Evolutionary conservation across 2,797 vertebrate species (phyloP), one percentile per base, ranked within the genome.

Genomic region (Bovichtus variegatus): DNA sequence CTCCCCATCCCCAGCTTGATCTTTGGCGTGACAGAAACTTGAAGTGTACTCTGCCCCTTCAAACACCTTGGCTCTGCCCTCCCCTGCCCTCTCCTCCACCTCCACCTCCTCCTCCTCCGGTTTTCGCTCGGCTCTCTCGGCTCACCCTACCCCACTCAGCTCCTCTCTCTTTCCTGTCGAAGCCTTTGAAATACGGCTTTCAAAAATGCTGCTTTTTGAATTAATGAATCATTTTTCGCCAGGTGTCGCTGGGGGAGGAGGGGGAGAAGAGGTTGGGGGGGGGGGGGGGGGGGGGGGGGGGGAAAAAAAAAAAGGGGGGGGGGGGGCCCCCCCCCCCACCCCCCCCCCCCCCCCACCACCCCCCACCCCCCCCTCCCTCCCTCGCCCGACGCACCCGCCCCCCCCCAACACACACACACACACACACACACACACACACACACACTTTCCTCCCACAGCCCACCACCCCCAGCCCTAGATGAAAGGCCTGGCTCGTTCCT

Each of bases 201-300:
- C 92, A 94, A 93, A 95, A 95, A 96, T 90, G 90, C 93, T 92
- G 94, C 92, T 91, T 95, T 94, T 94, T 96, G 95, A 96, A 96
- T 95, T 96, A 95, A 95, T 95, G 95, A 95, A 94, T 96, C 95
- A 96, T 95, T 96, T 96, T 93, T 95, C 90, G 92, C 95, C 95
- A 95, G 92, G 95, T 96, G 95, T 96, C 91, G 89, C 89, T 77
- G 81, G 77, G 80, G 80, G 70, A 67, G 75, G 71, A 58, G 78
- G 59, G 19, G 46, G 70, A 36, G 72, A 44, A 29, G 40, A 44
- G 41, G 59, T 44, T 49, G 63, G 40, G 23, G 38, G 46, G 21
- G 21, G 29, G 29, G 27, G 55, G 71, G 66, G 81, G 21, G 18
- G 38, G 41, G 29, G 21, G 59, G 1, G 16, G 46, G 49, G 61